Evolutionary conservation across 2,797 vertebrate genomes (phyloP), one percentile per base, ranked within the genome.

Genomic region (Poeciliopsis presidionis): DNA sequence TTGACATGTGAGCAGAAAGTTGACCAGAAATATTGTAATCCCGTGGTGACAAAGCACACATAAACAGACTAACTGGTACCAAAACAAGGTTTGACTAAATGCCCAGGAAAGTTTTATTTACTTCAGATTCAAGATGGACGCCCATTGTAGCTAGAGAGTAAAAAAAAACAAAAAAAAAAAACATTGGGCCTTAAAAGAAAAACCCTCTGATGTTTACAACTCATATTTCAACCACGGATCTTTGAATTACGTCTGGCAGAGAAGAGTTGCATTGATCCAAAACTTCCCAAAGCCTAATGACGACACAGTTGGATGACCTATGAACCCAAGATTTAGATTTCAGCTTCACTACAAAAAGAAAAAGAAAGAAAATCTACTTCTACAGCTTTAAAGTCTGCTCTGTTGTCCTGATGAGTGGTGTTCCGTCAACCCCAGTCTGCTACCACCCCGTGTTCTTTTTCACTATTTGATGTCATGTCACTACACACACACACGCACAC

Each of bases 401-500:
- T 36, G 18, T 39, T 1, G 6, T 1, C n/a, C 11, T 47, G 13
- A 39, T 74, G 12, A 51, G 16, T 28, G 30, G 47, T 4, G 13
- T 12, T 57, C 72, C 51, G 71, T 36, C 36, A 67, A 20, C 5
- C 20, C 36, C 33, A 39, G 33, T 20, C 16, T 28, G 28, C 41
- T 78, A 30, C 28, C 74, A 2, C 30, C 9, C 61, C 14, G 36
- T 75, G 77, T 83, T 43, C 87, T 75, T 69, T 67, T 71, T n/a
- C 83, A 53, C 77, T 43, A 73, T 87, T 86, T 80, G 76, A 70
- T 81, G 53, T 67, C 1, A 39, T 53, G 75, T 51, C 86, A 78
- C 75, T 9, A 55, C 85, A 45, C 70, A 81, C 39, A 22, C 71
- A 16, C 13, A 16, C 13, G 0, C 45, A 46, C 45, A 4, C 45